phyloP scores from a whole-genome alignment of 64 coral and sea anemone species.

The Anthopleura sola region DNA sequence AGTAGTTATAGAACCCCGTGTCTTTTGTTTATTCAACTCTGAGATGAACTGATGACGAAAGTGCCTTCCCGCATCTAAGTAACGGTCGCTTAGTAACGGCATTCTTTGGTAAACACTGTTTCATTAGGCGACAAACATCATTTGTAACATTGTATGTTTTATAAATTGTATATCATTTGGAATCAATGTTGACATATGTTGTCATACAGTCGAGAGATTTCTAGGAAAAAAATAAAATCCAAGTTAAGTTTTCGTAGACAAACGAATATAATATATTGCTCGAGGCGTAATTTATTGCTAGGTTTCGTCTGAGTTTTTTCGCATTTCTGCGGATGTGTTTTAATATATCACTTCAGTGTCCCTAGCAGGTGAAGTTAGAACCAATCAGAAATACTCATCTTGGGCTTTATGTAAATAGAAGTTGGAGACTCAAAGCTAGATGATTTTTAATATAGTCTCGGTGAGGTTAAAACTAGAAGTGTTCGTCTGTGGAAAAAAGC shows the following conservation, averaged over 20 bases:
- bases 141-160: not conserved
- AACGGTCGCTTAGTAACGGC: not conserved
- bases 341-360: not conserved
- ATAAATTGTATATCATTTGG: not conserved
- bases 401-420: slow-evolving; percentile 15
- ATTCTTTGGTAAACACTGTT: not conserved
- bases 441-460: not conserved
- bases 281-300: not conserved
- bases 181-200: not conserved
- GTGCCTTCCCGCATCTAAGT: not conserved
- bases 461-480: not conserved
- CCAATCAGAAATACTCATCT: not conserved
- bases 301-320: not conserved
- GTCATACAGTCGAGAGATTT: not conserved
- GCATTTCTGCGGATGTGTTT: not conserved
- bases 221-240: not conserved
- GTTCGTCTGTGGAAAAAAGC: not conserved
- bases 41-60: not conserved
- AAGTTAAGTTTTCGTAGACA: too few relatives aligned
- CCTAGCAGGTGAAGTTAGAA: not conserved
- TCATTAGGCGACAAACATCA: not conserved
- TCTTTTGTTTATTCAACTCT: not conserved
- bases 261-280: not conserved
- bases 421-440: not conserved
- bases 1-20: not conserved